Percentiles rank a stretch among this genome's conserved stretches.
These are phyloP conservation scores for Melitaea cinxia DNA, from an alignment of 1,140 invertebrate species.

Conservation along the genomic window DNA sequence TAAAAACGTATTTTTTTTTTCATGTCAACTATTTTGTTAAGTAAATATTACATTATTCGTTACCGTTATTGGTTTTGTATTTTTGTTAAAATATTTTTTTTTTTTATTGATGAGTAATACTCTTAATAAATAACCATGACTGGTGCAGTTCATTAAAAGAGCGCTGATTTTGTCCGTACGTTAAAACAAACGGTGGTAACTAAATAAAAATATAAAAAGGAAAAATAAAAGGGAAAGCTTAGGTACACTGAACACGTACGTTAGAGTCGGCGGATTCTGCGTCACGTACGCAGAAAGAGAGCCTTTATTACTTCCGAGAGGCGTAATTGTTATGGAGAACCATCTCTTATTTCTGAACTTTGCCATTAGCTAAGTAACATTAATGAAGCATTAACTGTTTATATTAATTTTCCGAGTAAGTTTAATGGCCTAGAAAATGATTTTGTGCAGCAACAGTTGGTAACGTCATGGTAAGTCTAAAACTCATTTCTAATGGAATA, in stretches of 20 bases:
- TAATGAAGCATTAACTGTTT: constrained; percentile 38
- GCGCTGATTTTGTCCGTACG: constrained; percentile 8
- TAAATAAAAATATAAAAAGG: constrained; percentile 40
- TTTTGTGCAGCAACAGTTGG: not conserved
- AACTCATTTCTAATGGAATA: too few relatives aligned
- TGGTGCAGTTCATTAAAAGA: not conserved
- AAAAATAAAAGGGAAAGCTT: constrained; percentile 59
- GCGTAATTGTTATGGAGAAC: constrained; percentile 75
- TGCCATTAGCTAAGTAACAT: constrained; percentile 44
- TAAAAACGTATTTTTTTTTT: too few relatives aligned
- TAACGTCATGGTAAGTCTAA: not conserved
- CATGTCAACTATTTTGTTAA: too few relatives aligned
- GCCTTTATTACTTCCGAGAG: constrained; percentile 73
- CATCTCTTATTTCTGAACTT: constrained; percentile 70
- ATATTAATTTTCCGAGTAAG: constrained; percentile 19
- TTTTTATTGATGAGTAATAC: not conserved
- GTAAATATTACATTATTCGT: too few relatives aligned
- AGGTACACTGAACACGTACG: constrained; percentile 67
- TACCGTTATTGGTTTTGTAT: too few relatives aligned
- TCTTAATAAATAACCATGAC: not conserved
- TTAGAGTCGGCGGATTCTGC: constrained; percentile 62
- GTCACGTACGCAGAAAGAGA: constrained; percentile 72
- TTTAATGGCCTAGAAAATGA: not conserved
- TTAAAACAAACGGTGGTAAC: constrained; percentile 21
- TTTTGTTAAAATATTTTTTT: not conserved